Base-by-base conservation (phyloP, 2,113 vertebrate genomes). In the Junco hyemalis region DNA sequence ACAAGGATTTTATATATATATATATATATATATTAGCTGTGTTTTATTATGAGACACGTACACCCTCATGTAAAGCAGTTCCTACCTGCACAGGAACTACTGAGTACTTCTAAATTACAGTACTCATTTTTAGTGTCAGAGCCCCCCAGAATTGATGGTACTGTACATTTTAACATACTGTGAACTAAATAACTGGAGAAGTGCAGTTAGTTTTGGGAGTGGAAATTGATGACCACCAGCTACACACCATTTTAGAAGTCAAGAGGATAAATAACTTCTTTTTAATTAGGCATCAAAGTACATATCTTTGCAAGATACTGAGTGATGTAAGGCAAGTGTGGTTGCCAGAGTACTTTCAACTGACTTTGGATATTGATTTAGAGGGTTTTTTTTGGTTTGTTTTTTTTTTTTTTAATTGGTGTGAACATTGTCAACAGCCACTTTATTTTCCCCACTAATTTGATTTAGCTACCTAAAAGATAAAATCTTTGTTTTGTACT, bases 1-100 rank as follows among this genome's bases (percentile, higher is more conserved):
- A 2, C 6, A 56, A 28, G 26, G 3, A 28, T 66, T 84, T 11
- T 57, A 3, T 60, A 8, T 5, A 0, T 69, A 0, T 54, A 8
- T 57, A 3, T 23, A 11, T 63, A 66, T 53, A 16, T 64, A 8
- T 5, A 1, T 73, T 47, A 66, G 9, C 35, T 10, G 4, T 57
- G 21, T 45, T 91, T 92, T 85, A 5, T 53, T 74, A 16, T 25
- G n/a, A 72, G 25, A 64, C 5, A 1, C 19, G 8, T 81, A 28
- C 7, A 42, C 20, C 20, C 63, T 66, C 9, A 4, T 21, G 33
- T 74, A 31, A 83, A 71, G 31, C 42, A 72, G 14, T n/a, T 73
- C 19, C 12, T 86, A 24, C 38, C 29, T 66, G 36, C 42, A 23
- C 12, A 21, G 64, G 22, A 76, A 65, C 40, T 51, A 47, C 50